Conservation (phyloP, 2,797 vertebrate genomes). For the Diceros bicornis region DNA sequence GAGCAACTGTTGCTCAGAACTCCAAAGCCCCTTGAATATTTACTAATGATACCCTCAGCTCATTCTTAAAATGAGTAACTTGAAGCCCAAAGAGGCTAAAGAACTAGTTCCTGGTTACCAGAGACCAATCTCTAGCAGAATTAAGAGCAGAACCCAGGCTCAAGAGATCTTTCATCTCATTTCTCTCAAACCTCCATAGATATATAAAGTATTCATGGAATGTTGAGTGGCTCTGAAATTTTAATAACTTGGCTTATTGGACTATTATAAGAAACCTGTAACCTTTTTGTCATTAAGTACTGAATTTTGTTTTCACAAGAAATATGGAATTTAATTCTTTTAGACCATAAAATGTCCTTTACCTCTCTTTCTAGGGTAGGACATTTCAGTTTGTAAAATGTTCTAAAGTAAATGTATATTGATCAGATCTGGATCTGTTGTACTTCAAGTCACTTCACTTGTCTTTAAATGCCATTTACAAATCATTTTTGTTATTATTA, state of each 20-base stretch:
- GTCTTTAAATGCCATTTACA: constrained; percentile 28
- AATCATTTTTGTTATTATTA: not conserved
- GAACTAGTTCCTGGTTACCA: constrained; percentile 33
- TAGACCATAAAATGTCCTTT: constrained; percentile 29
- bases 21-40: not conserved
- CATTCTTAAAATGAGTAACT: constrained; percentile 57
- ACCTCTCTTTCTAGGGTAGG: not conserved
- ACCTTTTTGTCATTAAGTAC: constrained; percentile 69
- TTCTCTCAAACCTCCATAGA: constrained; percentile 58
- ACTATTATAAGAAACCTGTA: constrained; percentile 63
- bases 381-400: constrained; percentile 2
- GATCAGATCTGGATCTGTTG: not conserved
- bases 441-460: not conserved
- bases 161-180: constrained; percentile 68
- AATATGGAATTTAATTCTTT: constrained; percentile 67
- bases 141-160: constrained; percentile 73
- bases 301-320: constrained; percentile 70
- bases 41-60: not conserved
- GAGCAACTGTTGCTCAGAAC: not conserved
- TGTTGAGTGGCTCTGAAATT: constrained; percentile 71
- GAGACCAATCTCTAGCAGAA: constrained; percentile 43
- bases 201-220: constrained; percentile 77
- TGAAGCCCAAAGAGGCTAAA: constrained; percentile 1
- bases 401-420: constrained; percentile 54
- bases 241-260: constrained; percentile 76